Base-by-base conservation (phyloP, 1,140 invertebrate genomes). In the Manduca sexta region DNA sequence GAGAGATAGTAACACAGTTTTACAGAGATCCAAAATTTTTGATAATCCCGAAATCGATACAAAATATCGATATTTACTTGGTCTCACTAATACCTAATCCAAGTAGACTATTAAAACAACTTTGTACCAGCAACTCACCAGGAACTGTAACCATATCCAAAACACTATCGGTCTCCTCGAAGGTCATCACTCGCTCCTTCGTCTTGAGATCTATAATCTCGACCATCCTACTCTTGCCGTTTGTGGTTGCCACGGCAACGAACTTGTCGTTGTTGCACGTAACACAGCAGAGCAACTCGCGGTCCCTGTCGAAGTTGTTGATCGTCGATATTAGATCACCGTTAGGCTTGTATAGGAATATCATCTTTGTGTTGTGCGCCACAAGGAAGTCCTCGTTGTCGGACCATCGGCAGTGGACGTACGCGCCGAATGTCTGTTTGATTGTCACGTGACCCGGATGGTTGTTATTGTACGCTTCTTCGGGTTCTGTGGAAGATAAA, bases 391-490 rank as follows among this genome's bases (percentile, higher is more conserved):
- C 69, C n/a, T 79, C 69, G 16, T 70, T 66, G 52, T 74, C 74
- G 0, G 71, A 53, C 82, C 82, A 85, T n/a, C 71, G 58, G 26
- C 75, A 81, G 54, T 74, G 75, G 16, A 78, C 30, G 37, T 68
- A 72, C 0, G 65, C 60, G 0, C 74, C 73, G 8, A 70, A 39
- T 41, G 68, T 68, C 0, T 69, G 68, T 18, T 26, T 41, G 26
- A 81, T 80, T 0, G 56, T 74, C 12, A 65, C 49, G 34, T 63
- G 63, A 49, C 59, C 57, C 4, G 69, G 58, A 33, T 61, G 75
- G 15, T 71, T 75, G 45, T 74, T 73, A 49, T 77, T 77, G 42
- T 61, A 64, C 1, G 49, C 11, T 38, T 79, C 78, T 51, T 84
- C 77, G 39, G 67, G 47, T 64, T 76, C 78, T 79, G 56, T 34